Percentiles rank a stretch among this genome's conserved stretches.
Evolutionary conservation across 2,888 invertebrate species (phyloP).

Genomic region (Metallyticus violacea): DNA sequence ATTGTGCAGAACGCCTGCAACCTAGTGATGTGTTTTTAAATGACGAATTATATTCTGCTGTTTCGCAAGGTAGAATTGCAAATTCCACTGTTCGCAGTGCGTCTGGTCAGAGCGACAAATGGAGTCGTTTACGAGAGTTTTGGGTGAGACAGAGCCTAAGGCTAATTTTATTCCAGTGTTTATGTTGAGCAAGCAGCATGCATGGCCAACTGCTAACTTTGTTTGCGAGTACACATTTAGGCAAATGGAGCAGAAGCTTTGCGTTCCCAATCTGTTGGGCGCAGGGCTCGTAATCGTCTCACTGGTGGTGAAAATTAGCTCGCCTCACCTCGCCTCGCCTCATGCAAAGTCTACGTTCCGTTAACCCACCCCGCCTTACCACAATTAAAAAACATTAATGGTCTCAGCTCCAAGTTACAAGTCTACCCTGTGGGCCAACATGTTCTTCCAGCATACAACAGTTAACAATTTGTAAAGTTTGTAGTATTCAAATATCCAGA

Average conservation of each 20-base stretch:
- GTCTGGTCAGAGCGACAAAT: background rate
- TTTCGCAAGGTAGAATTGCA: background rate
- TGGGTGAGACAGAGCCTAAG: background rate
- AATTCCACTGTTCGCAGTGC: background rate
- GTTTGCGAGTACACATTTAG: background rate
- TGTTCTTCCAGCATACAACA: no score
- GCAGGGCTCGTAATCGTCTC: background rate
- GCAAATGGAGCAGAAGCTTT: background rate
- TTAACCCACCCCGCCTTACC: background rate
- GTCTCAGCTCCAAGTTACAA: background rate
- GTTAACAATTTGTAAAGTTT: no score
- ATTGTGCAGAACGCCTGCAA: background rate
- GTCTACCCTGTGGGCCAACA: no score
- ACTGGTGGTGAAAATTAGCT: background rate
- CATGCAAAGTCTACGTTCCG: background rate
- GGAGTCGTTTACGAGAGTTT: no score
- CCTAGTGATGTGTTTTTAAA: background rate
- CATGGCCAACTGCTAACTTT: background rate
- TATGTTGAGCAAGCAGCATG: background rate
- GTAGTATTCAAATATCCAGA: no score
- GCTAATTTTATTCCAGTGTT: background rate
- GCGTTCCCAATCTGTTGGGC: background rate
- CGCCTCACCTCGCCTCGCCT: background rate
- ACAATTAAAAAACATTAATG: background rate
- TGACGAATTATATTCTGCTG: background rate